Evolutionary conservation across 2,113 vertebrate genomes (phyloP).

Genomic region (Corythaixoides concolor): DNA sequence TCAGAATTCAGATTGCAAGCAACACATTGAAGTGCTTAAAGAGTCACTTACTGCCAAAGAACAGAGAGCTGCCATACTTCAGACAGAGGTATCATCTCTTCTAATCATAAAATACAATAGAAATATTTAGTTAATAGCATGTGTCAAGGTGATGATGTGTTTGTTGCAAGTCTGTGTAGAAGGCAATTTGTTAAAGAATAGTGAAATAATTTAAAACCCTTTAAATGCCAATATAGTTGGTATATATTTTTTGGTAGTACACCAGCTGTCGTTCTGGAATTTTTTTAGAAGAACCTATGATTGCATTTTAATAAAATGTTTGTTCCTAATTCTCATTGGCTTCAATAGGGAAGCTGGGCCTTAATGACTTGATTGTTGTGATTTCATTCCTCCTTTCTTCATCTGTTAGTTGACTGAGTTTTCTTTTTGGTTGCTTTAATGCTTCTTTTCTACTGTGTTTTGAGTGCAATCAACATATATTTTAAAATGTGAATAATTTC

Average conservation of each 20-base stretch:
- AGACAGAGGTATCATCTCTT: conserved; percentile 89
- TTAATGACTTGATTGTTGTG: neutral
- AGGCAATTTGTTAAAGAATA: neutral
- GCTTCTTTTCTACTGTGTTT: neutral
- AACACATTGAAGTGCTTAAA: conserved; percentile 99
- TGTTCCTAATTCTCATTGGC: neutral
- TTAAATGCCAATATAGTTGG: neutral
- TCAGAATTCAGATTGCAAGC: conserved; percentile 99
- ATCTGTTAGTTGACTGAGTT: neutral
- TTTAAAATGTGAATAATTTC: neutral
- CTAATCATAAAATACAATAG: neutral
- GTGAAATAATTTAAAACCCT: neutral
- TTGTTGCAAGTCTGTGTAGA: neutral
- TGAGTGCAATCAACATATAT: neutral
- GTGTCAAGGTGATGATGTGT: neutral
- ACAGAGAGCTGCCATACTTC: conserved; percentile 98
- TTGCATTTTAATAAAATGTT: neutral
- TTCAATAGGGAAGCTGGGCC: neutral
- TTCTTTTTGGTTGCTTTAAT: neutral
- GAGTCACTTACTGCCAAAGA: conserved; percentile 99
- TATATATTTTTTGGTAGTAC: neutral
- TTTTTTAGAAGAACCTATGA: neutral
- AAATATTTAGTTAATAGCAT: neutral
- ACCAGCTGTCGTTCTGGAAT: neutral
- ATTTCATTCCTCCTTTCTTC: neutral